phyloP scores from a whole-genome alignment of 2,113 vertebrate genomes.

The Syrrhaptes paradoxus region DNA sequence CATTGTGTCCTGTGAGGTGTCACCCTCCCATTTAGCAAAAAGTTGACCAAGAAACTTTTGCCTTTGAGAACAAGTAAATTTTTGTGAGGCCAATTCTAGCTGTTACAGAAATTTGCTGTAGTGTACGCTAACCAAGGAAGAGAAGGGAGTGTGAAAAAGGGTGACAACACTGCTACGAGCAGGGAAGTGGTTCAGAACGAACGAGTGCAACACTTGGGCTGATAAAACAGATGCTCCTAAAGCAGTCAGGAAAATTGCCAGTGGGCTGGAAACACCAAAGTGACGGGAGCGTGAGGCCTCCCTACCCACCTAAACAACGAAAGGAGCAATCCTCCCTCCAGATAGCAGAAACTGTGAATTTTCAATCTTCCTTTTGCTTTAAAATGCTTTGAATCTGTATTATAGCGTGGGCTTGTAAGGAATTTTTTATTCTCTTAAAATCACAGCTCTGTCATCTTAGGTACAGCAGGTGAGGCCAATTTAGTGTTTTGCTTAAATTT shows the following conservation, averaged over 20 bases:
- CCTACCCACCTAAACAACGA: neutral
- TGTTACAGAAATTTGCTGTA: neutral
- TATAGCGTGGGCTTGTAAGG: neutral
- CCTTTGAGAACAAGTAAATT: neutral
- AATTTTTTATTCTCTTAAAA: neutral
- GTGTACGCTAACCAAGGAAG: neutral
- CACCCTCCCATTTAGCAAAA: neutral
- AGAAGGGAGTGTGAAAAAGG: neutral
- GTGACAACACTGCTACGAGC: neutral
- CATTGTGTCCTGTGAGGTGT: accelerated
- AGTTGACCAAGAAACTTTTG: accelerated
- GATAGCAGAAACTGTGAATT: neutral
- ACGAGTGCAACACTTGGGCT: neutral
- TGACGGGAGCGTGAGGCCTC: accelerated
- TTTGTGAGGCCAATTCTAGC: neutral
- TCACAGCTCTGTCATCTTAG: neutral
- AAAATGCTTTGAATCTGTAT: neutral
- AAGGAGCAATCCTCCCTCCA: neutral
- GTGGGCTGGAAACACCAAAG: neutral
- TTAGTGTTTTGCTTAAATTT: neutral
- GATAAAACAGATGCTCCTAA: neutral
- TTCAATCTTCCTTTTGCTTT: neutral
- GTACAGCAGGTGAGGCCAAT: neutral
- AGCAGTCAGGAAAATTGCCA: neutral
- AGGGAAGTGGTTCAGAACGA: neutral